Percentiles rank a stretch among this genome's conserved stretches.
phyloP scores from a whole-genome alignment of 2,888 invertebrate genomes.

The Graphium colonna region DNA sequence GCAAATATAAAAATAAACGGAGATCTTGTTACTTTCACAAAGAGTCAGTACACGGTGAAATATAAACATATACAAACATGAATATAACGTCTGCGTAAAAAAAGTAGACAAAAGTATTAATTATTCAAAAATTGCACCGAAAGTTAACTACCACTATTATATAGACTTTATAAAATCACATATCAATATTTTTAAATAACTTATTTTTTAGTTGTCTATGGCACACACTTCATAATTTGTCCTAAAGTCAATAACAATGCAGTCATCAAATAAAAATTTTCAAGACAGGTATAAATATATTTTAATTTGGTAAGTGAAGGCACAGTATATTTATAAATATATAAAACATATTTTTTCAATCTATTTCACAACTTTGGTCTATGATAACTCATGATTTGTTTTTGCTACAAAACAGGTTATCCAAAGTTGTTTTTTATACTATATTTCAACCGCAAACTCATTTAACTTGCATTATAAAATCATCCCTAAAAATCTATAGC shows the following conservation, averaged over 20 bases:
- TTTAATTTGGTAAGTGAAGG: slow-evolving; percentile 25
- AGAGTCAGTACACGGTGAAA: slow-evolving; percentile 3
- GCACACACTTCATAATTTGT: slow-evolving; percentile 33
- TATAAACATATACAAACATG: slow-evolving; percentile 1
- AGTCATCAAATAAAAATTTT: not conserved
- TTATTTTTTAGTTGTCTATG: slow-evolving; percentile 32
- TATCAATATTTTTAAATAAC: slow-evolving; percentile 28
- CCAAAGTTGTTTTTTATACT: not conserved
- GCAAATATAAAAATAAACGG: slow-evolving; percentile 5
- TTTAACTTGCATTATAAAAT: not conserved
- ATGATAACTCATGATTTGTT: not conserved
- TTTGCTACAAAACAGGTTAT: not conserved
- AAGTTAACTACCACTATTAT: slow-evolving; percentile 35
- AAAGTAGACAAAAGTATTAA: slow-evolving; percentile 15
- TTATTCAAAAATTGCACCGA: slow-evolving; percentile 44
- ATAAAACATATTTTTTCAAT: not conserved
- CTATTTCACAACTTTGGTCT: not conserved
- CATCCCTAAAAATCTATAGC: not conserved
- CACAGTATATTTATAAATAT: slow-evolving; percentile 3
- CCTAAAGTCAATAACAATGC: slow-evolving; percentile 15
- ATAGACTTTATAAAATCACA: slow-evolving; percentile 20
- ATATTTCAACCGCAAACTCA: slow-evolving; percentile 1
- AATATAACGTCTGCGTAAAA: not conserved
- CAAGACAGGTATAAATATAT: slow-evolving; percentile 26
- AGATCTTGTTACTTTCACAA: not conserved